Evolutionary conservation across 2,888 invertebrate species (phyloP), one percentile per base, ranked within the genome.

Genomic region (Graphium colonna): DNA sequence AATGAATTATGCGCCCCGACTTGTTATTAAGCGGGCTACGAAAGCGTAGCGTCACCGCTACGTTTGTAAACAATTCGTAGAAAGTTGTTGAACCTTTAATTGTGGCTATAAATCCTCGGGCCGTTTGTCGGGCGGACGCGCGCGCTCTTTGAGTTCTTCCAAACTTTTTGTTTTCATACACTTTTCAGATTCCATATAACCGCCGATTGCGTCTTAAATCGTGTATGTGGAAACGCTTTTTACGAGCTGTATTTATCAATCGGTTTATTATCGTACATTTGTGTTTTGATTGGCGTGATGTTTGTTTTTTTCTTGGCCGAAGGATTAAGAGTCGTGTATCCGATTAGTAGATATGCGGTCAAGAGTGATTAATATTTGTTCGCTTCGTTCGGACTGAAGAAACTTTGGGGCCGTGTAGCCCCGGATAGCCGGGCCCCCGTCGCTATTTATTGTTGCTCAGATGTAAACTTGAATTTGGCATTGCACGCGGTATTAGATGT

Each of bases 11-110:
- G n/a, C n/a, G n/a, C n/a, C n/a, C n/a, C n/a, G n/a, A n/a, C n/a
- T 40, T 52, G 41, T 42, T n/a, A 26, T 47, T 18, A 26, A 26
- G 26, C 7, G 3, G 3, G 3, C 26, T 5, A 26, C 26, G 26
- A 7, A 26, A 3, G 7, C 49, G 49, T 48, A 49, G 49, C 48
- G 43, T 38, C 39, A 3, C n/a, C 33, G 53, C 53, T 53, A 53
- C 53, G 53, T 53, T 53, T 53, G 53, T 53, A 53, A 53, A 53
- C 53, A 53, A 53, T 49, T 39, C 40, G 51, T 52, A 45, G 45
- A 45, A 46, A 45, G 51, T 45, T 52, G 43, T 52, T 48, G 48
- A 52, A 52, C 36, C 21, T 52, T 15, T 52, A 52, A 48, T 43
- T 47, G 47, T 42, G 26, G 38, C 47, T 31, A 52, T 52, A 43